Evolutionary conservation across 2,797 vertebrate species (phyloP), one percentile per base, ranked within the genome.

Genomic region (Microhierax caerulescens): DNA sequence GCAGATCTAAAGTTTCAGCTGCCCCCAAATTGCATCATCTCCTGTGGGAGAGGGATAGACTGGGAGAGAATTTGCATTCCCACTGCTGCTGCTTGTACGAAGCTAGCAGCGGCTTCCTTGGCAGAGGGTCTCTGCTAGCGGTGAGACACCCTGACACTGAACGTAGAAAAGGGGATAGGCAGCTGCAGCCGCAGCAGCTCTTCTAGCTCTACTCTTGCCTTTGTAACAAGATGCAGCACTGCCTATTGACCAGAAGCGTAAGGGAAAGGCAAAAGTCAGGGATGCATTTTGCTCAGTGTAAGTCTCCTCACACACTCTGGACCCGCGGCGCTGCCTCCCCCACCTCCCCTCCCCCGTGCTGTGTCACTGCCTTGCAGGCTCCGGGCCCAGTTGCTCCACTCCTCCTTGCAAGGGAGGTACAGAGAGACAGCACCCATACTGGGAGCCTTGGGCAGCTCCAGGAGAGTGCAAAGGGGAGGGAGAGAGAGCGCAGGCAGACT

Each of bases 1-100:
- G 81, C 43, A 91, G 36, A 85, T 77, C 28, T 59, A 76, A 93
- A 87, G 54, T 76, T 93, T 93, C 90, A 89, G 25, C 51, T 96
- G 60, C 56, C 89, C 59, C 64, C 23, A 73, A 77, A 93, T 27
- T 74, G 5, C 76, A 45, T 74, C 51, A 60, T 72, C 77, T 92
- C 75, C 68, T 89, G 51, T 74, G 51, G 56, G 54, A 94, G 70
- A 73, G 32, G 47, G 39, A 61, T 48, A 89, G 74, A 82, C 77
- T 69, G 39, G 61, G n/a, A 93, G 19, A 74, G 84, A 63, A 77
- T 87, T 78, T 81, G 25, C 70, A 56, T 70, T 92, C 63, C 43
- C 48, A 34, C 74, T 89, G 63, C 74, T 60, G 14, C 56, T 85
- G 48, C 43, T 79, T 87, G 65, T 50, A 74, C 0, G 6, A 78